Percentiles rank a stretch among this genome's conserved stretches.
These are phyloP conservation scores for Epinephelus fuscoguttatus DNA, from an alignment of 2,113 vertebrate genomes.

Conservation along the genomic window DNA sequence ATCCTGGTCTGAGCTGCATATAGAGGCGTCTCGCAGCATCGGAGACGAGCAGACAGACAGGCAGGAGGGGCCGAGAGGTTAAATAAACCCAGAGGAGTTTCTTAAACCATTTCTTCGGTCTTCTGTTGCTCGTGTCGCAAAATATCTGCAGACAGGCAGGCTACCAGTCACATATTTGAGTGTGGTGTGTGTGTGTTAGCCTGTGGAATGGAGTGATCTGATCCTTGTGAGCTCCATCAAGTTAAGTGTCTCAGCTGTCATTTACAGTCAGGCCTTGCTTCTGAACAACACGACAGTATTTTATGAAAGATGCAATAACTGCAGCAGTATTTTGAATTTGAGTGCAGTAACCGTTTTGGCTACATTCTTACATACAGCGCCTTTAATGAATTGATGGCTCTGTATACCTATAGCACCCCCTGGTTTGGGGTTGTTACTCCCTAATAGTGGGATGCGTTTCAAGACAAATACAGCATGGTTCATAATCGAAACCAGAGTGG, in stretches of 20 bases:
- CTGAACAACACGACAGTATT: neutral
- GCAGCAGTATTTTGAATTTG: no score
- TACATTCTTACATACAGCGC: no score
- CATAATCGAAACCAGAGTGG: no score
- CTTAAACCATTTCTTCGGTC: constrained; percentile 38
- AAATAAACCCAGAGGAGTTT: constrained; percentile 65
- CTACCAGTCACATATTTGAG: constrained; percentile 3
- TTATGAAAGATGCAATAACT: no score
- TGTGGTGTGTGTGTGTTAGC: neutral
- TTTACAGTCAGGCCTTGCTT: neutral
- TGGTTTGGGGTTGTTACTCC: no score
- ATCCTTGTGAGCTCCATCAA: neutral
- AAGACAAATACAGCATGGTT: no score
- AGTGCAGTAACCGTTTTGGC: no score
- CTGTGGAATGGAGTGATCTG: neutral
- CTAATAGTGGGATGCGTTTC: no score
- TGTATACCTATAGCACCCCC: neutral
- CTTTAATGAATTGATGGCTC: neutral
- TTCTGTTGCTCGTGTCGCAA: constrained; percentile 32
- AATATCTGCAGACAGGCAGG: constrained; percentile 23
- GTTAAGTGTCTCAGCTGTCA: constrained; percentile 1
- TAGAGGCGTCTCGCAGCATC: constrained; percentile 3
- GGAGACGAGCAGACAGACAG: constrained; percentile 34
- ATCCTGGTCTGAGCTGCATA: constrained; percentile 35
- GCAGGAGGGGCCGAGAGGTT: constrained; percentile 39